Percentiles rank a stretch among this genome's conserved stretches.
These are phyloP conservation scores for Triplophysa rosa DNA, from an alignment of 2,113 vertebrate genomes.

Conservation along the genomic window DNA sequence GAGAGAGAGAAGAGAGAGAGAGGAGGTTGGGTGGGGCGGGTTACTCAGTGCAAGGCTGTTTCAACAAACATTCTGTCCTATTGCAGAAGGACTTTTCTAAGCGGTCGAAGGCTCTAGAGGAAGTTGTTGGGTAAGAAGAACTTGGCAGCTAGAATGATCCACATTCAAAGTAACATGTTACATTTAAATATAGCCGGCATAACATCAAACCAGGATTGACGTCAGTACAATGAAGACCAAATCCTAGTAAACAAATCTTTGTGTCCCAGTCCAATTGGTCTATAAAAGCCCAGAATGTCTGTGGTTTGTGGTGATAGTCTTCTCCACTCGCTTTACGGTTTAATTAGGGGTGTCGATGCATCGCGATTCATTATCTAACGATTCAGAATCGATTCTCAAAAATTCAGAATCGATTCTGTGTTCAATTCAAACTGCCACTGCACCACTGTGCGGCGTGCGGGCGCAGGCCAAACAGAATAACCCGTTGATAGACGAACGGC, in stretches of 20 bases:
- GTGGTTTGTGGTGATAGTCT: neutral
- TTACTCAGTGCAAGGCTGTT: conserved; percentile 20
- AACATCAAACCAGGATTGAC: neutral
- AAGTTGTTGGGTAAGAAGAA: neutral
- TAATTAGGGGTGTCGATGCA: no score
- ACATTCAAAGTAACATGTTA: no score
- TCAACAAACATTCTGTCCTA: conserved; percentile 16
- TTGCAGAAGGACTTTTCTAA: conserved; percentile 27
- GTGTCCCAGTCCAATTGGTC: neutral
- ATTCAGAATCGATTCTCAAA: no score
- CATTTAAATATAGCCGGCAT: no score
- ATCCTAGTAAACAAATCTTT: neutral
- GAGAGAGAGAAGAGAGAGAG: conserved; percentile 2
- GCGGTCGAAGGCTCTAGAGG: neutral
- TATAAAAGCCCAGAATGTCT: neutral
- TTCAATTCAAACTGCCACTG: no score
- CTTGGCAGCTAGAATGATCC: no score
- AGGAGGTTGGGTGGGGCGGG: no score
- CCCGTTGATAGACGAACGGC: no score
- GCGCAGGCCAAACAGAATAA: no score
- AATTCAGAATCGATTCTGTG: no score
- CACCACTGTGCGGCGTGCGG: no score
- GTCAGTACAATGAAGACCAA: neutral
- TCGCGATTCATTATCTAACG: no score
- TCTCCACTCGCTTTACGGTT: conserved; percentile 22